phyloP scores from a whole-genome alignment of 2,888 invertebrate genomes.

The Zele albiditarsus region DNA sequence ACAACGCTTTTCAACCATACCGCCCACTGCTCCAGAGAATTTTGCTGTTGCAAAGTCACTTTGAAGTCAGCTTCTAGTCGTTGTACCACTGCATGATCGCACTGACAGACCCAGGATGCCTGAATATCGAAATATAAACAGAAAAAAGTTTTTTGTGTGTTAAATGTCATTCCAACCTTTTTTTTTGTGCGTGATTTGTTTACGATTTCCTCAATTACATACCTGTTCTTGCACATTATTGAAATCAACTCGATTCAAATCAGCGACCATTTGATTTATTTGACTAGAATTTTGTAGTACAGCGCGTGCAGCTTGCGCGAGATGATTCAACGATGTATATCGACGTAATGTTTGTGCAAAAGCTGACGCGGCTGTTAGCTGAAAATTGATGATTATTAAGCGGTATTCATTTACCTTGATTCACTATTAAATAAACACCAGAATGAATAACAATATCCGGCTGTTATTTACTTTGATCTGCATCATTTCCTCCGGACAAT shows the following conservation, averaged over 20 bases:
- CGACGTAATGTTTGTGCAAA: constrained; percentile 95
- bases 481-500: constrained; percentile 87
- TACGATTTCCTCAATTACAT: constrained; percentile 41
- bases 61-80: constrained; percentile 94
- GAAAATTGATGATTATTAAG: constrained; percentile 43
- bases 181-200: background rate
- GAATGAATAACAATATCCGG: too few relatives aligned
- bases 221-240: constrained; percentile 93
- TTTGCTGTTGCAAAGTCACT: constrained; percentile 92
- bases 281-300: constrained; percentile 96
- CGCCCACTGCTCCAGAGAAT: constrained; percentile 97
- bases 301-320: constrained; percentile 95
- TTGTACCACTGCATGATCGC: constrained; percentile 88
- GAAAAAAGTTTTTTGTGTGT: constrained; percentile 40
- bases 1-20: constrained; percentile 97
- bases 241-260: constrained; percentile 98
- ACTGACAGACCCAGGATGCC: constrained; percentile 98
- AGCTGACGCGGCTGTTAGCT: constrained; percentile 86
- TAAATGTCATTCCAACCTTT: background rate
- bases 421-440: too few relatives aligned
- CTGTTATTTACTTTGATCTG: constrained; percentile 81
- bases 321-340: constrained; percentile 97
- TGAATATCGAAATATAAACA: constrained; percentile 73
- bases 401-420: too few relatives aligned
- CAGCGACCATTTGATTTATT: constrained; percentile 96